These are phyloP conservation scores for Pleuronectes platessa DNA, from an alignment of 2,113 vertebrate species.

Conservation along the genomic window DNA sequence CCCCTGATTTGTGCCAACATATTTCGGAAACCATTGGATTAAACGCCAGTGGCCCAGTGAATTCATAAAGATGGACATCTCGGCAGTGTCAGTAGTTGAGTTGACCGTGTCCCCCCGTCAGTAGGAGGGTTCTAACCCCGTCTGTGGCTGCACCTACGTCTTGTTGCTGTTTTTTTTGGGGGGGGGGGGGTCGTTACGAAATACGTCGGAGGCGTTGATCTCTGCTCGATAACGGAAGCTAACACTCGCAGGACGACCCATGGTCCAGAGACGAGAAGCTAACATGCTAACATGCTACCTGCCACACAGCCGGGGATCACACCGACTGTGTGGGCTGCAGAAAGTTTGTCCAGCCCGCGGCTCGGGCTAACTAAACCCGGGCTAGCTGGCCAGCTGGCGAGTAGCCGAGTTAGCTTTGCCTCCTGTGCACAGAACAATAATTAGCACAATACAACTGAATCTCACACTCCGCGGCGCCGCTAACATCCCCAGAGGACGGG, in stretches of 20 bases:
- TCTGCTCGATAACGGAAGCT: not conserved
- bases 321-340: not conserved
- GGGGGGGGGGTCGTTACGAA: not conserved
- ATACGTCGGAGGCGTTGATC: not conserved
- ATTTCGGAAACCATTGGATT: too few relatives aligned
- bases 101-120: not conserved
- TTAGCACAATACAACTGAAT: not conserved
- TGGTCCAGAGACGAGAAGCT: not conserved
- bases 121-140: not conserved
- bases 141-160: not conserved
- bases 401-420: conserved; percentile 33
- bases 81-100: not conserved
- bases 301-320: not conserved
- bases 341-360: not conserved
- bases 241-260: not conserved
- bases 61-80: not conserved
- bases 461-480: not conserved
- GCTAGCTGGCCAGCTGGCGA: conserved; percentile 20
- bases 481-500: rapidly evolving
- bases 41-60: not conserved
- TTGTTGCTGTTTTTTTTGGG: not conserved
- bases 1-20: too few relatives aligned
- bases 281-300: not conserved
- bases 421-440: not conserved
- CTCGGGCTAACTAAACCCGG: conserved; percentile 27